phyloP scores from a whole-genome alignment of 2,888 invertebrate species.

The Tricholauxania praeusta region DNA sequence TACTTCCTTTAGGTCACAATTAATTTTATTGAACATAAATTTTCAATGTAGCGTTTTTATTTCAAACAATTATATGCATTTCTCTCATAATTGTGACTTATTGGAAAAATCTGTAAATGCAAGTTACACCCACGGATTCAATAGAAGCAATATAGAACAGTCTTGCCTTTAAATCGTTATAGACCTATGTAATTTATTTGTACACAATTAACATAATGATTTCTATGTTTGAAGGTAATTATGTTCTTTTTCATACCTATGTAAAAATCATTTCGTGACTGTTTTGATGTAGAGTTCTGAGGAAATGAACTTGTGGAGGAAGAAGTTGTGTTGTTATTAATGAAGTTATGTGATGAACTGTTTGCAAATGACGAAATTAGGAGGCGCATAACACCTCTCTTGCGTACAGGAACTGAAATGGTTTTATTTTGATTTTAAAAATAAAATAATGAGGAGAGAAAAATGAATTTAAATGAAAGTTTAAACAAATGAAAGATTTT shows the following conservation, averaged over 20 bases:
- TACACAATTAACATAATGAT: no score
- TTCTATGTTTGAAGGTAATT: no score
- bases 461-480: slow-evolving; percentile 14
- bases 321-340: slow-evolving; percentile 48
- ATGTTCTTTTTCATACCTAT: slow-evolving; percentile 54
- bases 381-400: slow-evolving; percentile 58
- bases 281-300: slow-evolving; percentile 54
- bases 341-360: slow-evolving; percentile 55
- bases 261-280: slow-evolving; percentile 56
- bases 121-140: no score
- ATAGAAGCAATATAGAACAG: no score
- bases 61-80: no score
- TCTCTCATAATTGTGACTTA: no score
- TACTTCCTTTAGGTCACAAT: no score
- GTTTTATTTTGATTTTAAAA: slow-evolving; percentile 35
- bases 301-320: slow-evolving; percentile 50
- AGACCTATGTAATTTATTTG: no score
- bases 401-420: slow-evolving; percentile 59
- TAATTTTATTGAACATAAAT: no score
- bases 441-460: slow-evolving; percentile 16
- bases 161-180: no score
- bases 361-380: slow-evolving; percentile 58
- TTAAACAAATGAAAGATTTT: background rate
- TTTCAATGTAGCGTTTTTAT: no score
- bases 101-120: no score